These are phyloP conservation scores for Sanderia malayensis DNA, from an alignment of 30 jellyfish, hydroid and myxozoan species.

Conservation along the genomic window DNA sequence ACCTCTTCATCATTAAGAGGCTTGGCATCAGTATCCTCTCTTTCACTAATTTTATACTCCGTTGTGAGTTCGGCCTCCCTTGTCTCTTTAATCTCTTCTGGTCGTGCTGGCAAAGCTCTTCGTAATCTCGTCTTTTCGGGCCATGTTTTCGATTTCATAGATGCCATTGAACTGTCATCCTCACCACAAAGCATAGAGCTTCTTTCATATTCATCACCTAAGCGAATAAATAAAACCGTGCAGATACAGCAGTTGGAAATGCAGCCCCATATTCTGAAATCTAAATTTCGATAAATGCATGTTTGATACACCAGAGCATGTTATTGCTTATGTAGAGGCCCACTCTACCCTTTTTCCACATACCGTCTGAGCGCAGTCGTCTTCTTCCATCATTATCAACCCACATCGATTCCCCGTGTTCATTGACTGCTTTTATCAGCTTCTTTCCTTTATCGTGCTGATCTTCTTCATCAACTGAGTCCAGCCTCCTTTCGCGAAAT, in stretches of 20 bases:
- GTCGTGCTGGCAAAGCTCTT: slow-evolving; percentile 43
- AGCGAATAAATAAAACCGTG: too few relatives aligned
- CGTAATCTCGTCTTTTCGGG: slow-evolving; percentile 49
- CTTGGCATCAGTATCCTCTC: not conserved
- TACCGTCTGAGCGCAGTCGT: too few relatives aligned
- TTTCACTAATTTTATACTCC: slow-evolving; percentile 25
- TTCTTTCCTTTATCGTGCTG: slow-evolving; percentile 32
- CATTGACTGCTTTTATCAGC: slow-evolving; percentile 38
- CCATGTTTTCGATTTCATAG: slow-evolving; percentile 14
- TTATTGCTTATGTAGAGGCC: too few relatives aligned
- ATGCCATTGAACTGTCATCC: not conserved
- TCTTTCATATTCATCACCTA: slow-evolving; percentile 12
- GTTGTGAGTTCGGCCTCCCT: slow-evolving; percentile 10
- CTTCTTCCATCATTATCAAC: too few relatives aligned
- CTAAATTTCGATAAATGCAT: too few relatives aligned
- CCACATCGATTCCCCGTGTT: slow-evolving; percentile 46
- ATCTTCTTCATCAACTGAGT: slow-evolving; percentile 40
- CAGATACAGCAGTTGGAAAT: too few relatives aligned
- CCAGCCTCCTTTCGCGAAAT: slow-evolving; percentile 15
- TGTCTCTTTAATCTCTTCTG: slow-evolving; percentile 41
- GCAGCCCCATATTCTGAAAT: too few relatives aligned
- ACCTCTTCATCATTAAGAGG: not conserved
- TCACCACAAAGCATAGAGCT: not conserved
- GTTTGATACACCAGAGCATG: too few relatives aligned
- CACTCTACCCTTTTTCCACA: too few relatives aligned